A percentile compares a stretch with the other conserved stretches of the same genome.
phyloP scores from a whole-genome alignment of 2,113 vertebrate genomes.

The Pygoscelis antarcticus region DNA sequence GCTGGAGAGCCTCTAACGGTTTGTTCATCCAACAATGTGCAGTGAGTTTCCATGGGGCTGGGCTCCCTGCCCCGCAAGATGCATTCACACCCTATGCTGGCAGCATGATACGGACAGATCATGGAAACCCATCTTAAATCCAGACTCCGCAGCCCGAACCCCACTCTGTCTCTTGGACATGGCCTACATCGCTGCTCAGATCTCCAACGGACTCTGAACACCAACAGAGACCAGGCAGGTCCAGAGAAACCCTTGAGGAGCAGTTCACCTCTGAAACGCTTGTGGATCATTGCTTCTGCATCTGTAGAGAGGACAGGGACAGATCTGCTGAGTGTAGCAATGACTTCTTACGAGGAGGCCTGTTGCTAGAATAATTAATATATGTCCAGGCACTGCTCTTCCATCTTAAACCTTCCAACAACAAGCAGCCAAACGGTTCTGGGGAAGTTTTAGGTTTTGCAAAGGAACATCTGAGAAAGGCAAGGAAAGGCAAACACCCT shows the following conservation, averaged over 20 bases:
- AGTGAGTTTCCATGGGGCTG: not conserved
- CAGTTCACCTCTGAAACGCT: not conserved
- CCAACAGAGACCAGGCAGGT: not conserved
- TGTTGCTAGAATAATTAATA: not conserved
- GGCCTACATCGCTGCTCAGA: not conserved
- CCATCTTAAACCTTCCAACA: not conserved
- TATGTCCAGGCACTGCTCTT: not conserved
- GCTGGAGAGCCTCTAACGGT: not conserved
- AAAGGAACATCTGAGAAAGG: not conserved
- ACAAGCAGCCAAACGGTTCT: not conserved
- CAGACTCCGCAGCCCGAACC: not conserved
- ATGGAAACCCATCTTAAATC: not conserved
- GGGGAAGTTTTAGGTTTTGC: not conserved
- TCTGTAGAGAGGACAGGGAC: not conserved
- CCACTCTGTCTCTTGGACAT: not conserved
- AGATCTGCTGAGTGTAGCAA: not conserved
- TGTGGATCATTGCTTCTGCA: not conserved
- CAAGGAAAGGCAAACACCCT: not conserved
- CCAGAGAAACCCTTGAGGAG: not conserved
- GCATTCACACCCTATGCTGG: not conserved
- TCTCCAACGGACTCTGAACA: not conserved
- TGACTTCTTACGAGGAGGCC: not conserved
- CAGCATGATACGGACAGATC: not conserved
- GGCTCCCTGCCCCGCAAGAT: not conserved
- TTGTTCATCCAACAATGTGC: not conserved